Evolutionary conservation across 2,888 invertebrate species (phyloP).

Genomic region (Bugulina stolonifera): DNA sequence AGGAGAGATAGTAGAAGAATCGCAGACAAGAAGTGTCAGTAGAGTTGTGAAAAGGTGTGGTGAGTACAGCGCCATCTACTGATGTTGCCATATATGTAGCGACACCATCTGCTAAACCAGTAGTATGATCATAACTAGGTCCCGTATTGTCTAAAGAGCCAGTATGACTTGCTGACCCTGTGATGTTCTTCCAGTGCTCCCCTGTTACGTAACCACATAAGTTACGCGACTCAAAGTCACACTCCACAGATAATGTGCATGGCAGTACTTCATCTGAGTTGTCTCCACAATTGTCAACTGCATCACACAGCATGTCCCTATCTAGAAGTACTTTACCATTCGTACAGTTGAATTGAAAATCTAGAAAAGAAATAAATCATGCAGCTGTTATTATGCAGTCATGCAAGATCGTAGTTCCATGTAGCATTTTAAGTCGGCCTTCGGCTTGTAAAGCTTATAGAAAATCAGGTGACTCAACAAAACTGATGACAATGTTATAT

Average conservation of each 20-base stretch:
- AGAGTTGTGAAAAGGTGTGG: not conserved
- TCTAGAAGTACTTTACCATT: slow-evolving; percentile 41
- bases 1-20: slow-evolving; percentile 34
- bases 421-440: not conserved
- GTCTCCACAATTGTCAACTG: slow-evolving; percentile 43
- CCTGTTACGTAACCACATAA: not conserved
- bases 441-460: too few species aligned
- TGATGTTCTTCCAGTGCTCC: slow-evolving; percentile 4
- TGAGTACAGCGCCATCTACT: not conserved
- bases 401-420: not conserved
- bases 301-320: slow-evolving; percentile 38
- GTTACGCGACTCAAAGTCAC: slow-evolving; percentile 19
- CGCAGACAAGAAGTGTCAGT: slow-evolving; percentile 33
- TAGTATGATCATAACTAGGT: slow-evolving; percentile 23
- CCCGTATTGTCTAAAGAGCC: not conserved
- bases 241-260: slow-evolving; percentile 30
- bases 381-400: not conserved
- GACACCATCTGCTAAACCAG: not conserved
- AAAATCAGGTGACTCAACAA: too few species aligned
- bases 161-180: not conserved
- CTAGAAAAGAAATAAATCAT: too few species aligned
- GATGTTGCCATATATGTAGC: not conserved
- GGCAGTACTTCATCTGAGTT: slow-evolving; percentile 40
- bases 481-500: too few species aligned
- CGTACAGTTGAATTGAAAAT: slow-evolving; percentile 41